A percentile compares a stretch with the other conserved stretches of the same genome.
Conservation (phyloP, 2,113 vertebrate genomes). For the Puffinus mauretanicus region DNA sequence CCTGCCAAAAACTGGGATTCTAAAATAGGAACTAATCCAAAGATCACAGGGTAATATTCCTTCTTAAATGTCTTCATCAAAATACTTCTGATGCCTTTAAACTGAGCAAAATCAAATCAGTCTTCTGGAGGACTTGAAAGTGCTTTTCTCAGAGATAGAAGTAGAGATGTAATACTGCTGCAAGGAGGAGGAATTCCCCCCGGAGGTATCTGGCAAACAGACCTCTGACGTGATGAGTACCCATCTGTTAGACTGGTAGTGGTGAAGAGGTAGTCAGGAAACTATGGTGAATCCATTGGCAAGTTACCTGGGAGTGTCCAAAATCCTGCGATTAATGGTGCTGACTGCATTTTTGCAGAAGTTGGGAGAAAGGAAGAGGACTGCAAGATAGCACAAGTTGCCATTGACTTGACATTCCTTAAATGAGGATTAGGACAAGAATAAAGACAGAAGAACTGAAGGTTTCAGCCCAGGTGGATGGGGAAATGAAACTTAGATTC, state of each 20-base stretch:
- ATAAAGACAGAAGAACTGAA: not conserved
- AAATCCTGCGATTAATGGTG: not conserved
- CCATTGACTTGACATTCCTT: not conserved
- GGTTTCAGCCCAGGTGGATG: not conserved
- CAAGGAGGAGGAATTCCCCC: not conserved
- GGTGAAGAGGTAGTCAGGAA: not conserved
- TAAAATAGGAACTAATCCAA: not conserved
- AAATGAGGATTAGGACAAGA: not conserved
- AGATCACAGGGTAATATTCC: not conserved
- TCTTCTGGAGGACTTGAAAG: not conserved
- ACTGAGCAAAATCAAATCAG: not conserved
- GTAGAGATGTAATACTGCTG: not conserved
- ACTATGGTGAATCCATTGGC: not conserved
- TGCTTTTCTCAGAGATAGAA: not conserved
- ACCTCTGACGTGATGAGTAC: not conserved
- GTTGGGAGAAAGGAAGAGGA: not conserved
- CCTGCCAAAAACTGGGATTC: not conserved
- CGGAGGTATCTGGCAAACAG: not conserved
- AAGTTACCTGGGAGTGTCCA: not conserved
- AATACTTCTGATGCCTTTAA: not conserved
- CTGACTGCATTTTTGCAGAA: not conserved
- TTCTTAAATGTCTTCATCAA: not conserved
- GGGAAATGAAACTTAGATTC: not conserved
- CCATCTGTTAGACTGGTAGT: not conserved
- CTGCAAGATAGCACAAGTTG: not conserved